Evolutionary conservation across 2,888 invertebrate species (phyloP), one percentile per base, ranked within the genome.

Genomic region (Lissocephala sabroskyi): DNA sequence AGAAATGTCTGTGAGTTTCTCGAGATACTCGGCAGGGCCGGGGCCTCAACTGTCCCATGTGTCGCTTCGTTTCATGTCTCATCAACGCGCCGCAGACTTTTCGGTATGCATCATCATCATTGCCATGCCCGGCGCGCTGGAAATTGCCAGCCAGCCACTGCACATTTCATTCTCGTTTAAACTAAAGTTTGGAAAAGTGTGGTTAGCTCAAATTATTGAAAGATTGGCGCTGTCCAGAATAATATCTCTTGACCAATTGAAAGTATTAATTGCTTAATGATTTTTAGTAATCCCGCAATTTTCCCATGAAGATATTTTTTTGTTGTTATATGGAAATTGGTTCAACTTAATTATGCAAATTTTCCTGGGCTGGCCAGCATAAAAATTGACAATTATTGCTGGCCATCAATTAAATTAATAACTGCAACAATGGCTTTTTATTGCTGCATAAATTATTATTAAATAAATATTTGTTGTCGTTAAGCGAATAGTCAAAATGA

Each of bases 31-130:
- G n/a, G n/a, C n/a, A n/a, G n/a, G n/a, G n/a, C n/a, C n/a, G n/a
- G n/a, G n/a, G n/a, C 4, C 45, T 53, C 53, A 52, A 23, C 47
- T 54, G 35, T 35, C 35, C 16, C 54, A 54, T 40, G 53, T 62
- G 62, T 65, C 62, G 62, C 62, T 65, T 62, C 62, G 52, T 66
- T 63, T 63, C 64, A 63, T 63, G 64, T 67, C 64, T 66, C 63
- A 61, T 65, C 56, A 49, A 53, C 53, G 53, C 53, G 54, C 47
- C 42, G 47, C 37, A 36, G 48, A 45, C 52, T 64, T 67, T 67
- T 65, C 47, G 65, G 47, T 61, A 52, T 61, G 61, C 61, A 56
- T 61, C 65, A 61, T 54, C 44, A 46, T 59, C 60, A 48, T 32
- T 35, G 10, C 10, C 35, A 23, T 3, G n/a, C n/a, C n/a, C n/a